Conservation (phyloP, 1,140 invertebrate species). For the Drosophila tropicalis region DNA sequence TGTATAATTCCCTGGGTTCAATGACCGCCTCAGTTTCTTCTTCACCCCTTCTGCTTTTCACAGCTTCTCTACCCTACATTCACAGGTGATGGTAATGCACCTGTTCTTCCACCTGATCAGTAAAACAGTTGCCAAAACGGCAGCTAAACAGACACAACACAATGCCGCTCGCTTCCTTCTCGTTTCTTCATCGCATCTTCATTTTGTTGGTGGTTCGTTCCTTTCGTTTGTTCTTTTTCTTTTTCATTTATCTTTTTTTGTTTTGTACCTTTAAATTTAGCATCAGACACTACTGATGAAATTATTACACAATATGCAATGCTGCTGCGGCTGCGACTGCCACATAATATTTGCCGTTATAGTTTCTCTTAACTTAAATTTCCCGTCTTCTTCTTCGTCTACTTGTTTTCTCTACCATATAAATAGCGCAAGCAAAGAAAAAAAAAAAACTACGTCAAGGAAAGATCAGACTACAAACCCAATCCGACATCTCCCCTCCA, state of each 20-base stretch:
- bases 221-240: not conserved
- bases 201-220: not conserved
- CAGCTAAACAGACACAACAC: not conserved
- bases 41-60: not conserved
- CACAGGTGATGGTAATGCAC: slow-evolving; percentile 23
- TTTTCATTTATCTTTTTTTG: slow-evolving; percentile 6
- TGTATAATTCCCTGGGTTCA: slow-evolving; percentile 26
- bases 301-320: slow-evolving; percentile 68
- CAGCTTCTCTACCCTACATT: too few species aligned
- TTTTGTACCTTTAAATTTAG: slow-evolving; percentile 57
- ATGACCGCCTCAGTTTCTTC: not conserved
- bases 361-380: not conserved
- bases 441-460: slow-evolving; percentile 1
- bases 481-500: not conserved
- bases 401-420: not conserved
- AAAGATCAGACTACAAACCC: not conserved
- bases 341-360: slow-evolving; percentile 41
- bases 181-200: slow-evolving; percentile 5
- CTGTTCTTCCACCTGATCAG: slow-evolving; percentile 40
- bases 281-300: slow-evolving; percentile 52
- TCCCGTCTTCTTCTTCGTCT: not conserved
- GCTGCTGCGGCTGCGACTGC: not conserved
- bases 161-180: not conserved
- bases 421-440: not conserved
- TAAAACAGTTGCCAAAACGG: slow-evolving; percentile 34